Evolutionary conservation across 1,140 invertebrate species (phyloP).

Genomic region (Cyrtorhinus lividipennis): DNA sequence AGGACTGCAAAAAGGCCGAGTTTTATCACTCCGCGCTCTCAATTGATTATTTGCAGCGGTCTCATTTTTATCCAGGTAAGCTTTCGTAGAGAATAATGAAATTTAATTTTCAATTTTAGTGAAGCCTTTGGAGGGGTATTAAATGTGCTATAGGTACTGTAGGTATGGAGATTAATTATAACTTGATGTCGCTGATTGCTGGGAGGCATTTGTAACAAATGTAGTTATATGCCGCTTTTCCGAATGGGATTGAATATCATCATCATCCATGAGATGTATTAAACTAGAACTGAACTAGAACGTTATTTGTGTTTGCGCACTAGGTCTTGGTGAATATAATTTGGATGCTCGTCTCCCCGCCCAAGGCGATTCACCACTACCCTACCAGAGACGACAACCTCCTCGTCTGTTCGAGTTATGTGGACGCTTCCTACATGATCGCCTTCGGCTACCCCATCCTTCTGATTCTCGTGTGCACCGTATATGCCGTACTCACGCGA

Average conservation of each 20-base stretch:
- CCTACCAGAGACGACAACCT: constrained; percentile 78
- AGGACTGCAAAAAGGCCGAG: constrained; percentile 73
- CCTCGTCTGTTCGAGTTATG: constrained; percentile 72
- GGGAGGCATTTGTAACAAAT: no score
- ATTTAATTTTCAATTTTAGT: no score
- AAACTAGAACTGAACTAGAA: neutral
- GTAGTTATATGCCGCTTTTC: no score
- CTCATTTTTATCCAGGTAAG: constrained; percentile 65
- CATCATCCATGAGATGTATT: no score
- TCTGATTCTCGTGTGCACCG: constrained; percentile 52
- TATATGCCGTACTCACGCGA: constrained; percentile 58
- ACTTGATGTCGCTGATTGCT: no score
- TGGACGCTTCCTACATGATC: constrained; percentile 61
- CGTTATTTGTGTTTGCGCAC: neutral
- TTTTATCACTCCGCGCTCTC: constrained; percentile 86
- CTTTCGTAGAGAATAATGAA: no score
- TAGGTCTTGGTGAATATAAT: constrained; percentile 68
- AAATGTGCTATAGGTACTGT: neutral
- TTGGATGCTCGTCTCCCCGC: constrained; percentile 76
- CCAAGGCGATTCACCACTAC: constrained; percentile 70
- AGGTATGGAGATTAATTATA: no score
- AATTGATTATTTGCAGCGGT: constrained; percentile 73
- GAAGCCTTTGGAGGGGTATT: neutral
- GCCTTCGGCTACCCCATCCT: constrained; percentile 61
- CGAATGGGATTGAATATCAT: no score